Evolutionary conservation across 2,113 vertebrate genomes (phyloP).

Genomic region (Pyxicephalus adspersus): DNA sequence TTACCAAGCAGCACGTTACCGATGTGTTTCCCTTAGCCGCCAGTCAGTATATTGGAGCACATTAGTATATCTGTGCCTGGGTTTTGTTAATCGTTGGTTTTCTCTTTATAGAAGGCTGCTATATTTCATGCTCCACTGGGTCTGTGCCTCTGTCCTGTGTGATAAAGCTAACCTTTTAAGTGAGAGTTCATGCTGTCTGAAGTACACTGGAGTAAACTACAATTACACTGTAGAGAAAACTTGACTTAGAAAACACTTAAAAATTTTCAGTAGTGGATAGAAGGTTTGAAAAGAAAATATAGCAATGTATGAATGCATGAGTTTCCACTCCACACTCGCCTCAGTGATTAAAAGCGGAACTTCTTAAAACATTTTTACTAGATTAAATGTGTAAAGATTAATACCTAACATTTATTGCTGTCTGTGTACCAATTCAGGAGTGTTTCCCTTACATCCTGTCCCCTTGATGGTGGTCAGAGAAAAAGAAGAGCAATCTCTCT

Average conservation of each 20-base stretch:
- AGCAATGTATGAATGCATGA: too few relatives aligned
- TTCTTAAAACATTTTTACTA: too few relatives aligned
- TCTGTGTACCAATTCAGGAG: too few relatives aligned
- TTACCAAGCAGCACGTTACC: neutral
- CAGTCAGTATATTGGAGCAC: neutral
- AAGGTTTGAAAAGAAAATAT: neutral
- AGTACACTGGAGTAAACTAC: neutral
- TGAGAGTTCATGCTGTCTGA: neutral
- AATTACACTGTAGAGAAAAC: neutral
- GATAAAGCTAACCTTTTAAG: constrained; percentile 16
- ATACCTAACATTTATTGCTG: too few relatives aligned
- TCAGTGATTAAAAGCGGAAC: too few relatives aligned
- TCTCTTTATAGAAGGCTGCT: neutral
- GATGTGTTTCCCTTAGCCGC: neutral
- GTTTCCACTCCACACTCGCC: too few relatives aligned
- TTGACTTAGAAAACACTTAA: neutral
- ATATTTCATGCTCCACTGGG: neutral
- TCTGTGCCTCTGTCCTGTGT: neutral
- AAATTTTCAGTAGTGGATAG: neutral
- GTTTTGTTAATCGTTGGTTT: neutral
- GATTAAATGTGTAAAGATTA: too few relatives aligned
- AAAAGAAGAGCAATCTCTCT: too few relatives aligned
- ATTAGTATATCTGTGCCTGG: constrained; percentile 18
- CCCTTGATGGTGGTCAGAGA: too few relatives aligned
- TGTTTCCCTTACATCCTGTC: too few relatives aligned